Evolutionary conservation across 1,140 invertebrate genomes (phyloP).

Genomic region (Aphelenchoides besseyi): DNA sequence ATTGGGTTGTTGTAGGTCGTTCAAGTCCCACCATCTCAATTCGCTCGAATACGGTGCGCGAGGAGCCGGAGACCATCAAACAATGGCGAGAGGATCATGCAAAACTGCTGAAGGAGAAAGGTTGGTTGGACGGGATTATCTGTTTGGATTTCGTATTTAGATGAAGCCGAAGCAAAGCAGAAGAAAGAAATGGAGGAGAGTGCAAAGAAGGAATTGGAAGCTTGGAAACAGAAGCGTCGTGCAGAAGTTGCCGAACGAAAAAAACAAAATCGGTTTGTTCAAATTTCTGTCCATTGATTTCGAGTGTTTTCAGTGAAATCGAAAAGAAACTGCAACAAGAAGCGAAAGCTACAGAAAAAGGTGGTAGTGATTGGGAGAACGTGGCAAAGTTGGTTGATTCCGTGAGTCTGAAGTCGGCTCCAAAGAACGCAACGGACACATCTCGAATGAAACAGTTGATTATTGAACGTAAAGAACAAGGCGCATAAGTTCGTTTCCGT

Average conservation of each 20-base stretch:
- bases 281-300: background rate
- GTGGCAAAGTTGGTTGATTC: conserved; percentile 44
- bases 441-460: conserved; percentile 41
- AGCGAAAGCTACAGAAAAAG: conserved; percentile 21
- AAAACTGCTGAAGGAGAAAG: conserved; percentile 44
- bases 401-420: conserved; percentile 21
- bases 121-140: conserved; percentile 14
- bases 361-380: conserved; percentile 29
- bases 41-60: conserved; percentile 23
- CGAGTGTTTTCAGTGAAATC: conserved; percentile 7
- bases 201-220: conserved; percentile 51
- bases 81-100: conserved; percentile 51
- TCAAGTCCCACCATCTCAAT: conserved; percentile 9
- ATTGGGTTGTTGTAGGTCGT: background rate
- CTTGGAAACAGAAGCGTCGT: conserved; percentile 43
- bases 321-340: conserved; percentile 27
- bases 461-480: conserved; percentile 2
- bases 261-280: conserved; percentile 36
- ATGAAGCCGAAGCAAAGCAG: conserved; percentile 44
- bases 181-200: conserved; percentile 47
- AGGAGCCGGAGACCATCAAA: conserved; percentile 54
- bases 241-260: conserved; percentile 39
- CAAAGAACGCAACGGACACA: conserved; percentile 34
- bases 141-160: conserved; percentile 36
- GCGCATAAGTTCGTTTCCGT: background rate